Conservation (phyloP, 2,797 vertebrate genomes). For the Thaleichthys pacificus region DNA sequence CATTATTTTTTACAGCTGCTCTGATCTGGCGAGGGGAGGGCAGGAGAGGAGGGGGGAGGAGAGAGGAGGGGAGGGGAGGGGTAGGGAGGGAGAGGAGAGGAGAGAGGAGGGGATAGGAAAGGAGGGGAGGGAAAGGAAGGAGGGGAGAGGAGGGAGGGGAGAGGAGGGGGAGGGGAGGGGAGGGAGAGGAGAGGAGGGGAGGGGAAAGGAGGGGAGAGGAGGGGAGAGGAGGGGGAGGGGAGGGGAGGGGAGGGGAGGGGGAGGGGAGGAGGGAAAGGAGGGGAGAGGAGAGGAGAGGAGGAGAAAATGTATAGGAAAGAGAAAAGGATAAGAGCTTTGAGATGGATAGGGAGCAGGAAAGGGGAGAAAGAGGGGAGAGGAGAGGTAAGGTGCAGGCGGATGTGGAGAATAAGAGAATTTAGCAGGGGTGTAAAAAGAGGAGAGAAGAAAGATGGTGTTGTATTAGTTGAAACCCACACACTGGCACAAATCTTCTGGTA, state of each 20-base stretch:
- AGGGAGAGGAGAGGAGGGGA: conserved; percentile 3
- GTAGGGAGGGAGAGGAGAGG: neutral
- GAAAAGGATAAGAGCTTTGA: neutral
- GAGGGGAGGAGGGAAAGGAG: conserved; percentile 24
- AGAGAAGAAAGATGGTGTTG: conserved; percentile 5
- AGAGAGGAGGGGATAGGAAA: too few species aligned
- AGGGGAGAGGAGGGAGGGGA: neutral
- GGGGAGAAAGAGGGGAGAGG: neutral
- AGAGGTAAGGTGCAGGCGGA: neutral
- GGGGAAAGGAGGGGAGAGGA: conserved; percentile 47
- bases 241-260: conserved; percentile 37
- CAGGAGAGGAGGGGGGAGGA: conserved; percentile 34
- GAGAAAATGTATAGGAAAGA: too few species aligned
- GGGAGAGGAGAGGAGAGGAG: conserved; percentile 8
- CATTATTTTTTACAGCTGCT: conserved; percentile 87
- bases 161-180: conserved; percentile 16
- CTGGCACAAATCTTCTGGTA: too few species aligned
- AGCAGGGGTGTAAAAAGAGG: neutral
- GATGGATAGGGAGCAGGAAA: conserved; percentile 37
- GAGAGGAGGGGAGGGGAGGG: neutral
- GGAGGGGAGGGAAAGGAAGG: neutral
- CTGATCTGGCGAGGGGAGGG: conserved; percentile 69
- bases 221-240: neutral
- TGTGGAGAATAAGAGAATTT: neutral
- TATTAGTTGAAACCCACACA: too few species aligned